Base-by-base conservation (phyloP, 2,888 invertebrate genomes). In the Ichneumoninae sp. region DNA sequence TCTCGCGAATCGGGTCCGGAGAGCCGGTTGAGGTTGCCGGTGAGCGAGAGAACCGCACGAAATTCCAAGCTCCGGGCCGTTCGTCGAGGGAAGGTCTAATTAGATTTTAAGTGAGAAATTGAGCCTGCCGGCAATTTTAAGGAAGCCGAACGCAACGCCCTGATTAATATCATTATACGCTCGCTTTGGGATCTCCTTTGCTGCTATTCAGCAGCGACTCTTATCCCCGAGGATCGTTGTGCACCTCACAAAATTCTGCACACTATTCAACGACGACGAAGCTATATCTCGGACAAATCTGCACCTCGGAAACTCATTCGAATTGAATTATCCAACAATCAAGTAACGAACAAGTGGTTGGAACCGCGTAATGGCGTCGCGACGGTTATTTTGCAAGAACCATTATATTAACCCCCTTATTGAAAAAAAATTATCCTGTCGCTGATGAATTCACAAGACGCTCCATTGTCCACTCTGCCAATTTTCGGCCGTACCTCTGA, bases 101-200 rank as follows among this genome's bases (percentile, higher is more conserved):
- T 93, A 92, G 92, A 92, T 92, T 93, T 92, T 93, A 93, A 93
- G 93, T 93, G 93, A 93, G 93, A 93, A 93, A 93, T 93, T 93
- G 93, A 92, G 92, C 93, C 93, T 91, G 92, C 91, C 90, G 92
- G 93, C 93, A 93, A 93, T 93, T 93, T 93, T 93, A 92, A 93
- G 93, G 93, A 93, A 93, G 93, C 92, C 91, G 92, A 92, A 93
- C 90, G 89, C 90, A 90, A 91, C 91, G 90, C 91, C 90, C 92
- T 92, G 93, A 93, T 93, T 93, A 93, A 93, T 93, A 93, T 93
- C 92, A 93, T 93, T 93, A 93, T 90, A 89, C 85, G 85, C 89
- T 90, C 84, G 86, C 85, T 87, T 84, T 44, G 83, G 75, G 76
- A 71, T 72, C 81, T 76, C 83, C 83, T 72, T 80, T 70, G 76